Evolutionary conservation across 2,888 invertebrate genomes (phyloP).

Genomic region (Coleophora deauratella): DNA sequence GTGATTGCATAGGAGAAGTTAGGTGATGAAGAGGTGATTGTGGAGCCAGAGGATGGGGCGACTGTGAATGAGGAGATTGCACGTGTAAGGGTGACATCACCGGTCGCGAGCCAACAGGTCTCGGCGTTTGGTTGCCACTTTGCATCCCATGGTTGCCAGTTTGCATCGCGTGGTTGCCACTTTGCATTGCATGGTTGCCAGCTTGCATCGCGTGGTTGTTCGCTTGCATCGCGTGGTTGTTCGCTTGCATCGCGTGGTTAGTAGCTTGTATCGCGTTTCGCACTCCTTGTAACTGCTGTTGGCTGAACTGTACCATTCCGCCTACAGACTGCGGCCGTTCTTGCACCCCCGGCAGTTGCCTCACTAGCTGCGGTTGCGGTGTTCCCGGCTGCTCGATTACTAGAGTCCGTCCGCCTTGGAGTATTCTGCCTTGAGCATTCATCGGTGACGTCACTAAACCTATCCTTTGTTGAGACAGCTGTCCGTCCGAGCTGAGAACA

Average conservation of each 20-base stretch:
- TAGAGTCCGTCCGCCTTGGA: conserved; percentile 54
- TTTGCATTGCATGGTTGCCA: conserved; percentile 26
- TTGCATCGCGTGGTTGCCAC: conserved; percentile 26
- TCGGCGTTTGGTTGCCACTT: conserved; percentile 30
- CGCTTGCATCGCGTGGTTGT: conserved; percentile 19
- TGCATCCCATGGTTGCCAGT: conserved; percentile 26
- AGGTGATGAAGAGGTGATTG: conserved; percentile 45
- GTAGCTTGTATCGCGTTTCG: conserved; percentile 22
- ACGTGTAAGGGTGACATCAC: conserved; percentile 59
- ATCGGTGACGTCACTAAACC: conserved; percentile 57
- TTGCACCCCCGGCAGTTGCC: conserved; percentile 45
- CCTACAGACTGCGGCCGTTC: conserved; percentile 43
- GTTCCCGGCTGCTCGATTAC: conserved; percentile 59
- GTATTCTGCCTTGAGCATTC: conserved; percentile 43
- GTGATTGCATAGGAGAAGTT: conserved; percentile 55
- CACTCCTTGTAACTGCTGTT: conserved; percentile 37
- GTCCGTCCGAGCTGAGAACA: conserved; percentile 46
- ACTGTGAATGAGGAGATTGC: conserved; percentile 44
- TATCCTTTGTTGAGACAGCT: conserved; percentile 51
- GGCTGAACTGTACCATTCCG: conserved; percentile 52
- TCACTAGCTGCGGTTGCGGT: conserved; percentile 49
- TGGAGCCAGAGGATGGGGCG: conserved; percentile 40
- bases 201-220: neutral
- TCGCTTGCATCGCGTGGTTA: conserved; percentile 19
- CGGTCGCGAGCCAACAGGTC: conserved; percentile 43